Conservation (phyloP, 2,113 vertebrate genomes). For the Microtus montanus region DNA sequence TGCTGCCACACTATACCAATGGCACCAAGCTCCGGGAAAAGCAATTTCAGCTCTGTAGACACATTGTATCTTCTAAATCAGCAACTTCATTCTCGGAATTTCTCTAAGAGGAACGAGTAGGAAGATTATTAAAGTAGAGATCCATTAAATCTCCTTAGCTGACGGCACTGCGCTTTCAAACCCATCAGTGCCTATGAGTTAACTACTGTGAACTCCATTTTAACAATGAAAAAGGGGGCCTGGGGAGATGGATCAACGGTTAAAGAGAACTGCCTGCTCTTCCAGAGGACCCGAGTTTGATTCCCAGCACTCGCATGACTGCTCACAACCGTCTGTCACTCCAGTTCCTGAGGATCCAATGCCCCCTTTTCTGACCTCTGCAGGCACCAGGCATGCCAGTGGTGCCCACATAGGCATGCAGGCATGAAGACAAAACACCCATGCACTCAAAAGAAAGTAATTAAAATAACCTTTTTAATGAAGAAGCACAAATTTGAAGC, state of each 20-base stretch:
- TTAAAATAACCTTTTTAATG: not conserved
- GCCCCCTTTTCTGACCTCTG: not conserved
- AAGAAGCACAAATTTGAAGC: slow-evolving; percentile 23
- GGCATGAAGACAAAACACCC: not conserved
- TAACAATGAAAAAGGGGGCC: not conserved
- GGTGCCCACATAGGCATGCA: not conserved
- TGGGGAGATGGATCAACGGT: no score
- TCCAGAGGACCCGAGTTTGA: not conserved
- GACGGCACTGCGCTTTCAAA: slow-evolving; percentile 19
- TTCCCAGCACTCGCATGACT: no score
- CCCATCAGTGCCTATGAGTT: not conserved
- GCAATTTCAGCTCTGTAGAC: not conserved
- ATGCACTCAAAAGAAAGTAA: not conserved
- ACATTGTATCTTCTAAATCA: not conserved
- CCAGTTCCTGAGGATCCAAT: not conserved
- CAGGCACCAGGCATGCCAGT: not conserved
- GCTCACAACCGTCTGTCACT: not conserved
- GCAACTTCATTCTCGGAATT: not conserved
- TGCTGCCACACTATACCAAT: not conserved
- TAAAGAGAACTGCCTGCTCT: not conserved
- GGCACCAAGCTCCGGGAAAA: not conserved
- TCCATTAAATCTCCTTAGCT: not conserved
- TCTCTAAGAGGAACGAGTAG: not conserved
- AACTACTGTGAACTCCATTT: not conserved
- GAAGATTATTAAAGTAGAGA: not conserved